These are phyloP conservation scores for Rosalia funebris DNA, from an alignment of 2,888 invertebrate species.

Conservation along the genomic window DNA sequence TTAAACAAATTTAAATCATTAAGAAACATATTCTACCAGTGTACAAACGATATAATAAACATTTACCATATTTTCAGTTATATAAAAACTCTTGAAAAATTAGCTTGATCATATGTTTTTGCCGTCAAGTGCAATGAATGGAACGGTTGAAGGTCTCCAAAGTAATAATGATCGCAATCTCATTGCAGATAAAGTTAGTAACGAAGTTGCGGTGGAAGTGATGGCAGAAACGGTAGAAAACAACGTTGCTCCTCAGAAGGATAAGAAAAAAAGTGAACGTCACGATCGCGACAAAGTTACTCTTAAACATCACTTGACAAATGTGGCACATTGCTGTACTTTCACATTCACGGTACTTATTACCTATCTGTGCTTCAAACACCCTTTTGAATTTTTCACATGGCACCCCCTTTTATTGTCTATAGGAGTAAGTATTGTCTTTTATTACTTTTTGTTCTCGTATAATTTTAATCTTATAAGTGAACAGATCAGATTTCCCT, in stretches of 20 bases:
- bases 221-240: not conserved
- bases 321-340: constrained; percentile 45
- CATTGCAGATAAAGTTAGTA: not conserved
- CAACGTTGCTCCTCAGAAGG: constrained; percentile 9
- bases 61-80: no score
- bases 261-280: constrained; percentile 21
- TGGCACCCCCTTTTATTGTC: constrained; percentile 53
- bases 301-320: constrained; percentile 42
- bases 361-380: constrained; percentile 45
- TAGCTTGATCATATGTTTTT: not conserved
- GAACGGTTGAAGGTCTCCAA: not conserved
- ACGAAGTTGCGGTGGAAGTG: not conserved
- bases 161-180: not conserved
- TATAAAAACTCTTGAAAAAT: no score
- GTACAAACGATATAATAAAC: no score
- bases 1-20: no score
- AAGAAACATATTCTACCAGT: no score
- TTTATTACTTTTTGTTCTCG: no score
- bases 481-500: constrained; percentile 13
- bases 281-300: constrained; percentile 23
- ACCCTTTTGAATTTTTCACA: constrained; percentile 50
- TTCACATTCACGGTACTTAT: constrained; percentile 45
- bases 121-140: constrained; percentile 6
- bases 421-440: constrained; percentile 48
- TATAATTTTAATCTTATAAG: constrained; percentile 21